Evolutionary conservation across 2,113 vertebrate species (phyloP), one percentile per base, ranked within the genome.

Genomic region (Dascyllus trimaculatus): DNA sequence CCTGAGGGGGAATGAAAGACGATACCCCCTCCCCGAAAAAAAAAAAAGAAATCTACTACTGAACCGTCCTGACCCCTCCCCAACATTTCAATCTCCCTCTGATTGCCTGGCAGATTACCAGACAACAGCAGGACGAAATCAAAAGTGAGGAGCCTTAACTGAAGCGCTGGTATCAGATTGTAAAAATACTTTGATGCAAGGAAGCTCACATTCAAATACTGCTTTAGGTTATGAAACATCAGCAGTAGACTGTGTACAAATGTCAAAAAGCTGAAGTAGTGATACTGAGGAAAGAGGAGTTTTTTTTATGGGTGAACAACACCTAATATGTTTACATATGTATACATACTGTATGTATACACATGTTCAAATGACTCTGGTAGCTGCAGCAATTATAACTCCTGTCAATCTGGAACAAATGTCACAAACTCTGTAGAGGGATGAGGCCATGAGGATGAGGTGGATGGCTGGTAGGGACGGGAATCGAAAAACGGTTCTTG

Each of bases 1-100:
- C 90, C 86, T 58, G 45, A 64, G 80, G 91, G 85, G 83, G 85
- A 64, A 53, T 88, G 91, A 91, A 93, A 94, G 64, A 87, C 35
- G 87, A 93, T 80, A 87, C 74, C 64, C 73, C 59, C 40, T 14
- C 59, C 58, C 78, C 74, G 8, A 48, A 17, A 61, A 1, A 25
- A 19, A 48, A 26, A 45, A 75, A 43, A 60, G 63, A 58, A 65
- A 46, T 49, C 52, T 54, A 71, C 71, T 52, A 46, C 49, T 59
- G 45, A 73, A 29, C 45, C 52, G 35, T 38, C 24, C 21, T 40
- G 18, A 21, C 77, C 59, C 60, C 48, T 46, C 46, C 45, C 53
- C 43, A 71, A 82, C 75, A 80, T 57, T 60, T 75, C 66, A 84
- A 26, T 48, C 68, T 69, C 46, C 17, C 43, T 43, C 21, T 0